Base-by-base conservation (phyloP, 2,113 vertebrate genomes). In the Amblyornis subalaris region DNA sequence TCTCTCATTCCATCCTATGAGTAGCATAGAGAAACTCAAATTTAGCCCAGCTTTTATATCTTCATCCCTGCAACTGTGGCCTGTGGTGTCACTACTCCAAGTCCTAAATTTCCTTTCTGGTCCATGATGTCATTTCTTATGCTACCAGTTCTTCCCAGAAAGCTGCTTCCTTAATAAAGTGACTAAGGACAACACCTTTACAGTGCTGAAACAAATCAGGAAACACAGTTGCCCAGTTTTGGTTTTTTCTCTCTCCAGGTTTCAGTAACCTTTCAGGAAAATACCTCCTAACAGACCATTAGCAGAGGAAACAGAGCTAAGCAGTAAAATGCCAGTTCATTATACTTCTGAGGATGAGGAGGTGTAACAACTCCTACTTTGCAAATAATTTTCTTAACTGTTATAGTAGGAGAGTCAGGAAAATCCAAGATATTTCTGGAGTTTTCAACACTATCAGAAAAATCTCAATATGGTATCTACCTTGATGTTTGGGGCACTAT, bases 221-320 rank as follows among this genome's bases (percentile, higher is more conserved):
- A 93, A 96, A 88, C n/a, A 64, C 31, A 74, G 50, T 42, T 69
- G 24, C 38, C n/a, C 36, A 71, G 35, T 42, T 81, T 38, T 6
- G 26, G 0, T 5, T 89, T 89, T 51, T 60, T 10, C 13, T 74
- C 51, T 94, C 60, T 75, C 94, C 31, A 31, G 55, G 17, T 95
- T 95, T 79, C 84, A 64, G 80, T 54, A 95, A 93, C 62, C 54
- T 97, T 94, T 83, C 70, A 89, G 75, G 48, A 90, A 95, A 94
- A 86, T 53, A 47, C 36, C 67, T 88, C 45, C 42, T 88, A 36
- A 33, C 54, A 84, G 79, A 92, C 48, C 10, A 12, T 89, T 82
- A 94, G 80, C 19, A 90, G 75, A 93, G 60, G 80, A 96, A 97
- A 93, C 53, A 79, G 78, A 94, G 60, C 67, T 76, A 95, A 95